A percentile compares a stretch with the other conserved stretches of the same genome.
Evolutionary conservation across 2,888 invertebrate species (phyloP).

Genomic region (Timema cristinae): DNA sequence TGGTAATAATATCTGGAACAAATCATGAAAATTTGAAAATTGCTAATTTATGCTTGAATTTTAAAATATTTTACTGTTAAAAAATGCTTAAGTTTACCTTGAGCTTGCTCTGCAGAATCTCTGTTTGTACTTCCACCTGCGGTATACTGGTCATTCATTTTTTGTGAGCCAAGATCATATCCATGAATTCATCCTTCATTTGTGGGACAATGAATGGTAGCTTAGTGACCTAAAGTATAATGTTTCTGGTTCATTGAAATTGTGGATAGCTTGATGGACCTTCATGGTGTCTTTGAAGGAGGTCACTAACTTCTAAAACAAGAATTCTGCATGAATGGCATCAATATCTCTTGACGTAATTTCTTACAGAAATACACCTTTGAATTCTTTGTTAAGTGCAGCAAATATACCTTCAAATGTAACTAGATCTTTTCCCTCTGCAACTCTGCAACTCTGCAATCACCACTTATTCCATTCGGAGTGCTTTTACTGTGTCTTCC

Average conservation of each 20-base stretch:
- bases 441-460: too few species aligned
- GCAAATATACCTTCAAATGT: too few species aligned
- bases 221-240: constrained; percentile 6
- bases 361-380: not conserved
- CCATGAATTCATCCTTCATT: not conserved
- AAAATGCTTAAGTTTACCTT: not conserved
- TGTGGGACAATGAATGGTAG: not conserved
- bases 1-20: constrained; percentile 8
- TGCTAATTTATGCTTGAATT: not conserved
- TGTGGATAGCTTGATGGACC: constrained; percentile 5
- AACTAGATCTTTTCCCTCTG: too few species aligned
- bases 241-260: not conserved
- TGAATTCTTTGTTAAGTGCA: constrained; percentile 6
- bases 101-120: not conserved
- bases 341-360: constrained; percentile 11
- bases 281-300: constrained; percentile 13
- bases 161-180: constrained; percentile 12
- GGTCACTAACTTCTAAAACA: not conserved
- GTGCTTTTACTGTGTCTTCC: not conserved
- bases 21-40: not conserved
- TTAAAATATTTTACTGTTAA: not conserved
- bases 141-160: not conserved
- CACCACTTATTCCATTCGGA: not conserved
- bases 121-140: constrained; percentile 1
- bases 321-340: constrained; percentile 8